Evolutionary conservation across 2,113 vertebrate genomes (phyloP), one percentile per base, ranked within the genome.

Genomic region (Zingel zingel): DNA sequence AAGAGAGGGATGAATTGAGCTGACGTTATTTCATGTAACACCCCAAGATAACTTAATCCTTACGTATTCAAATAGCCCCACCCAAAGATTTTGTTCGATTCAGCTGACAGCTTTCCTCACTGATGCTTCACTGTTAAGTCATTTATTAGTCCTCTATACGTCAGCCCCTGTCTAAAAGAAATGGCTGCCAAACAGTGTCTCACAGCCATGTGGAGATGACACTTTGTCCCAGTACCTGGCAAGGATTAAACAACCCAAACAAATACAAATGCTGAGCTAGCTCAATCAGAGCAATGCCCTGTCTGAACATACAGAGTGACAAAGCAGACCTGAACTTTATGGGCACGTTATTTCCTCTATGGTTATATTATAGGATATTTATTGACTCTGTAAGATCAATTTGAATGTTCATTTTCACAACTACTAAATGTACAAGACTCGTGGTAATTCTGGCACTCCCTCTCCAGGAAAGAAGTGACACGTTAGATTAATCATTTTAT

Each of bases 201-300:
- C 33, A n/a, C 65, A 50, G 70, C 43, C 50, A 33, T 84, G 79
- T 81, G 25, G 48, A 69, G 67, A 88, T 89, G 91, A 89, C 86
- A 89, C 88, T 86, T 84, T 90, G 83, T 81, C 76, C 85, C 47
- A 61, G 65, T 89, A 90, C 83, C 89, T 93, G 89, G 79, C 30
- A 64, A 65, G 79, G 66, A 84, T 77, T 77, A 81, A 75, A 88
- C 63, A 86, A 86, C 88, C 84, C 88, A 91, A 94, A 93, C 91
- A 93, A 92, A 92, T 84, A 91, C 57, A 69, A 89, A 62, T 50
- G 91, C 92, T 89, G 86, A 92, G 86, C 85, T 77, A 84, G 82
- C 77, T 77, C 74, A 87, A 88, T 73, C 27, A 48, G 59, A 87
- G 77, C 74, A 21, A 33, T 65, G 81, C 57, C 69, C 57, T 58